These are phyloP conservation scores for Trigoniulus corallinus DNA, from an alignment of 1,140 invertebrate genomes.

Conservation along the genomic window DNA sequence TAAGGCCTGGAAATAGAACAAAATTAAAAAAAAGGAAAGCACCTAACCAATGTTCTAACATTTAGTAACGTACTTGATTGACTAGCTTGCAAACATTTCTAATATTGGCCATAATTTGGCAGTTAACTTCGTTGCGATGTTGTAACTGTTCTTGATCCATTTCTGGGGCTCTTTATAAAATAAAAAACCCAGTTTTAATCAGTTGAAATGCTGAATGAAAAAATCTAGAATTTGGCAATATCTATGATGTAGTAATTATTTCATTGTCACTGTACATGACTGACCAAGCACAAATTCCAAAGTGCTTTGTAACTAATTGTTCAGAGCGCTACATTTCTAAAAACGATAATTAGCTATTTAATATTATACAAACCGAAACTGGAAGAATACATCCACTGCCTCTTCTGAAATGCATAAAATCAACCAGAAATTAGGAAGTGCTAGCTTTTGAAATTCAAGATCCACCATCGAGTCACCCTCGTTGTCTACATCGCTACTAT, in stretches of 20 bases:
- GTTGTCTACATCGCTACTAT: slow-evolving; percentile 41
- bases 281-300: too few species aligned
- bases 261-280: too few species aligned
- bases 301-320: too few species aligned
- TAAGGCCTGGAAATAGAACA: slow-evolving; percentile 25
- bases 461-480: slow-evolving; percentile 41
- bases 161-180: too few species aligned
- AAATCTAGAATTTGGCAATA: too few species aligned
- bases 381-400: slow-evolving; percentile 49
- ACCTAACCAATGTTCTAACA: slow-evolving; percentile 53
- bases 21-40: neutral
- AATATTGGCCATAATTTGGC: slow-evolving; percentile 35
- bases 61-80: too few species aligned
- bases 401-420: slow-evolving; percentile 43
- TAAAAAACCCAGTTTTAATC: too few species aligned
- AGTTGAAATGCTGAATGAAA: too few species aligned
- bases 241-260: too few species aligned
- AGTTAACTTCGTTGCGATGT: slow-evolving; percentile 34
- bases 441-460: slow-evolving; percentile 31
- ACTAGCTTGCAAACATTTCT: slow-evolving; percentile 41
- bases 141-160: slow-evolving; percentile 16
- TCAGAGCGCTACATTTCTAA: too few species aligned
- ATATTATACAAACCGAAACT: too few species aligned
- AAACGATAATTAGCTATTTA: too few species aligned
- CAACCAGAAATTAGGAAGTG: slow-evolving; percentile 57